Conservation (phyloP, 1,140 invertebrate species). For the Palaemon carinicauda region DNA sequence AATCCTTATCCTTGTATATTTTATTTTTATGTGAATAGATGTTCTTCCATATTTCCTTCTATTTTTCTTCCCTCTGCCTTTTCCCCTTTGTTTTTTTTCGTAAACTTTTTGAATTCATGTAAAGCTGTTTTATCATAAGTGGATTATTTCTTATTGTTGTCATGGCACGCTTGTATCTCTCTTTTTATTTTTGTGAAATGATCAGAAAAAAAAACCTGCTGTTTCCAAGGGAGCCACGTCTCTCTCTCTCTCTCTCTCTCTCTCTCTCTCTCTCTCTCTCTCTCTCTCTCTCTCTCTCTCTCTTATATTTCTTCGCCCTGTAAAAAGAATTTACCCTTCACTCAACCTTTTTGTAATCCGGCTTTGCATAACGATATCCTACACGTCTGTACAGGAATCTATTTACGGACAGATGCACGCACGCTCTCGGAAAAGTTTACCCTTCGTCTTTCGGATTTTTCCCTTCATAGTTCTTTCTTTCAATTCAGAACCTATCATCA, state of each 20-base stretch:
- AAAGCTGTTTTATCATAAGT: too few relatives aligned
- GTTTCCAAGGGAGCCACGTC: background rate
- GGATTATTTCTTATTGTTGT: too few relatives aligned
- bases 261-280: background rate
- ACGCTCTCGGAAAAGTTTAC: background rate
- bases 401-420: too few relatives aligned
- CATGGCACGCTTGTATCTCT: too few relatives aligned
- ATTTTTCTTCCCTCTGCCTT: too few relatives aligned
- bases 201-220: background rate
- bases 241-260: background rate
- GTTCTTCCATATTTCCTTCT: too few relatives aligned
- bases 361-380: background rate
- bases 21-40: too few relatives aligned
- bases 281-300: background rate
- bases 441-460: background rate
- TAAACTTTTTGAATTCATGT: too few relatives aligned
- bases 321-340: too few relatives aligned
- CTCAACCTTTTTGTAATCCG: background rate
- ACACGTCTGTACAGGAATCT: too few relatives aligned
- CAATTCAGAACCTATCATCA: background rate
- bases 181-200: too few relatives aligned
- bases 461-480: background rate
- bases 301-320: background rate
- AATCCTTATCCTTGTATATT: background rate
- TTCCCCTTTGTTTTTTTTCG: too few relatives aligned